Base-by-base conservation (phyloP, 1,140 invertebrate genomes). In the Trichonephila clavata region DNA sequence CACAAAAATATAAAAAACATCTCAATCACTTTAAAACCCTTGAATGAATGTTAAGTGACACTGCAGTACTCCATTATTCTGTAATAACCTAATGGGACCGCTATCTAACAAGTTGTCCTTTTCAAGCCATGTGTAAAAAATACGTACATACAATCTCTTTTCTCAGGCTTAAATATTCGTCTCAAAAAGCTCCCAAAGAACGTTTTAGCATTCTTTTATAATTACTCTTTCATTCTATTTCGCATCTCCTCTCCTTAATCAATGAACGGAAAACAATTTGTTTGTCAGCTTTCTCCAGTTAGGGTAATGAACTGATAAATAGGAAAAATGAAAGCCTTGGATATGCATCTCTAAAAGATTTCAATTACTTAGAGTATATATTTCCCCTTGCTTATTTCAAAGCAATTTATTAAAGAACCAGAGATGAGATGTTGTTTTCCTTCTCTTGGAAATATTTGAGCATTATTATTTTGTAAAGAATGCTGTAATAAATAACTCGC, bases 321-420 rank as follows among this genome's bases (percentile, higher is more conserved):
- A 84, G n/a, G 80, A 80, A 84, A 57, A 92, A 77, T 84, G 50
- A 68, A 84, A 24, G 13, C 4, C 27, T 89, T 27, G 24, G 32
- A 68, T 61, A 81, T 90, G 27, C 71, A 24, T 90, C 57, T 81
- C 57, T 81, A 81, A 90, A 81, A 81, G 43, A 32, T 57, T 89
- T 92, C 90, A 92, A 92, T 92, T 92, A 92, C 39, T 92, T 90
- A 68, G 63, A 68, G 61, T 68, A 43, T 32, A 32, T 21, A 32
- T 68, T 88, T 86, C 10, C 84, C 63, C 24, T 27, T 59, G 13
- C 60, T 86, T 21, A 60, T 27, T 86, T 27, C 27, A 77, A 57
- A 20, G 27, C 57, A 57, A 83, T 83, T 59, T 83, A n/a, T 57
- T 57, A 84, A 59, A 21, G 16, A 84, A 20, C 27, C 2, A 50